These are phyloP conservation scores for Rhamnusium bicolor DNA, from an alignment of 2,888 invertebrate genomes.

Conservation along the genomic window DNA sequence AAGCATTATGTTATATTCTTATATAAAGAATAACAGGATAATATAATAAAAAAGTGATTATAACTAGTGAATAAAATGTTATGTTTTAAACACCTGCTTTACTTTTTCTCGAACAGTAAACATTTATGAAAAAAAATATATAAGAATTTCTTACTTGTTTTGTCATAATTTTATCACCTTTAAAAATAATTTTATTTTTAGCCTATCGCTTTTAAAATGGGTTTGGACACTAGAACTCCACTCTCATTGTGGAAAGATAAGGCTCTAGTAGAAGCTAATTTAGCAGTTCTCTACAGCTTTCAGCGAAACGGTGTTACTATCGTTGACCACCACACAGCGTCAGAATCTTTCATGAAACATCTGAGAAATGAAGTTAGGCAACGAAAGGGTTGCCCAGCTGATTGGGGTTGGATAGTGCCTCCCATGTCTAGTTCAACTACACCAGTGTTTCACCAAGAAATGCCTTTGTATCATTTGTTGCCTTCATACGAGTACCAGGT, in stretches of 20 bases:
- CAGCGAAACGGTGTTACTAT: slow-evolving; percentile 92
- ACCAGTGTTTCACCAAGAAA: slow-evolving; percentile 88
- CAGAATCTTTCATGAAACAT: slow-evolving; percentile 97
- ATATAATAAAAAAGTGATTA: too few relatives aligned
- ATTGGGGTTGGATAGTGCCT: slow-evolving; percentile 89
- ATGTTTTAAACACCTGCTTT: too few relatives aligned
- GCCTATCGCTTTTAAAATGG: slow-evolving; percentile 88
- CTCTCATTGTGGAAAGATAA: slow-evolving; percentile 95
- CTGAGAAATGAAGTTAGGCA: slow-evolving; percentile 91
- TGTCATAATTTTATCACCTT: too few relatives aligned
- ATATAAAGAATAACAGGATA: too few relatives aligned
- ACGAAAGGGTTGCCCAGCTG: slow-evolving; percentile 88
- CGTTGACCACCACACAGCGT: slow-evolving; percentile 96
- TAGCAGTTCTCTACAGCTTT: slow-evolving; percentile 93
- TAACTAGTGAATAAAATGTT: too few relatives aligned
- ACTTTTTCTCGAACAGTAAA: too few relatives aligned
- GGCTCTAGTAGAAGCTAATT: slow-evolving; percentile 91
- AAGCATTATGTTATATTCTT: too few relatives aligned
- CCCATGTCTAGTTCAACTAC: slow-evolving; percentile 86
- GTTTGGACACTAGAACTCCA: slow-evolving; percentile 88
- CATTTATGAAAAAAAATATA: too few relatives aligned
- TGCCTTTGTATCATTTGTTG: slow-evolving; percentile 89
- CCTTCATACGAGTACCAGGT: slow-evolving; percentile 95
- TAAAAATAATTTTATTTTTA: too few relatives aligned
- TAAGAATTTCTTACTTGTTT: too few relatives aligned